Percentiles rank a stretch among this genome's conserved stretches.
phyloP scores from a whole-genome alignment of 2,888 invertebrate genomes.

The Ichneumoninae sp. region DNA sequence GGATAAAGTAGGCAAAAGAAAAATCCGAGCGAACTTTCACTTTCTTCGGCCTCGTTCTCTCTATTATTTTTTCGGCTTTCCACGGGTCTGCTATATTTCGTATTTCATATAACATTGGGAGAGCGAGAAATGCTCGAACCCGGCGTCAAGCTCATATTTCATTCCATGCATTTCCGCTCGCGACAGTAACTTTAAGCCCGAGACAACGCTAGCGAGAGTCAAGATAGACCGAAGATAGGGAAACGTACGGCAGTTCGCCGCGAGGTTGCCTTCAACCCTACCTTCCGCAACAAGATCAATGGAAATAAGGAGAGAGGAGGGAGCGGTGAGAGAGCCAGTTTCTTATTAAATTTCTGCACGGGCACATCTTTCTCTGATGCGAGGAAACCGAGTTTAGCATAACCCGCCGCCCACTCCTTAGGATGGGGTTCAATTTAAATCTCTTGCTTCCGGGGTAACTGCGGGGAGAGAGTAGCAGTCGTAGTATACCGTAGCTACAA shows the following conservation, averaged over 20 bases:
- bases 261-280: slow-evolving; percentile 6
- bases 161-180: slow-evolving; percentile 38
- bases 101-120: slow-evolving; percentile 27
- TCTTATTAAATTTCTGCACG: slow-evolving; percentile 12
- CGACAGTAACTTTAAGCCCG: slow-evolving; percentile 20
- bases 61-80: slow-evolving; percentile 3
- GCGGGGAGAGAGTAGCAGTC: slow-evolving; percentile 16
- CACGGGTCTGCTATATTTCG: not conserved
- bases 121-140: not conserved
- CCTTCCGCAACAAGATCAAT: slow-evolving; percentile 8
- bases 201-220: not conserved
- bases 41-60: slow-evolving; percentile 23
- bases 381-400: slow-evolving; percentile 26
- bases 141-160: slow-evolving; percentile 9
- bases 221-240: not conserved
- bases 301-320: not conserved
- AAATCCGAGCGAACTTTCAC: slow-evolving; percentile 50
- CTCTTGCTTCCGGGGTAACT: slow-evolving; percentile 52
- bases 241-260: not conserved
- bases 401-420: slow-evolving; percentile 47
- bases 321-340: not conserved
- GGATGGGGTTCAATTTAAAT: slow-evolving; percentile 71
- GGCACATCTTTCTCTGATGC: slow-evolving; percentile 15
- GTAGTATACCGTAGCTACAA: slow-evolving; percentile 38
- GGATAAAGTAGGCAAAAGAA: slow-evolving; percentile 9